Percentiles rank a stretch among this genome's conserved stretches.
phyloP scores from a whole-genome alignment of 2,113 vertebrate genomes.

The Merops nubicus region DNA sequence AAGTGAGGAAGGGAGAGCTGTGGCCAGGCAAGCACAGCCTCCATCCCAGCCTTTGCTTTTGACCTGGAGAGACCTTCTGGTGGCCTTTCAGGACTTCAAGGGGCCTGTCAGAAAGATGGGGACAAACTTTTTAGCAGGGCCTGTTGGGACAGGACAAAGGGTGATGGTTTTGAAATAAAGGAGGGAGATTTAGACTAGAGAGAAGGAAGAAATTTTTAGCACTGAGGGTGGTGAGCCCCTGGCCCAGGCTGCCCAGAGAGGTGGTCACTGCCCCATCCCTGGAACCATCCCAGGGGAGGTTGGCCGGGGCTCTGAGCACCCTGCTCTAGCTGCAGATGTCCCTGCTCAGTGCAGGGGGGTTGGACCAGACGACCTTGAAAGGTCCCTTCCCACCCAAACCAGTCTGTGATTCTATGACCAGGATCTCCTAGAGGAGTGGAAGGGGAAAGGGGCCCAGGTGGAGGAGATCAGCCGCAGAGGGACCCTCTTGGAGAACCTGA shows the following conservation, averaged over 20 bases:
- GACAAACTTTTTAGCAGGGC: not conserved
- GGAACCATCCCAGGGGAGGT: not conserved
- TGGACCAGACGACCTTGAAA: not conserved
- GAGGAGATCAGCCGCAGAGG: constrained; percentile 87
- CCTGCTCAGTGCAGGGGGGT: not conserved
- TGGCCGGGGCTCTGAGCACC: not conserved
- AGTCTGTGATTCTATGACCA: constrained; percentile 34
- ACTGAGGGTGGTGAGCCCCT: not conserved
- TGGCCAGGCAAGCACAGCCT: accelerated
- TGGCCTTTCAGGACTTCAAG: not conserved
- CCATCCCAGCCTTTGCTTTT: not conserved
- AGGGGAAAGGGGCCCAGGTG: constrained; percentile 79
- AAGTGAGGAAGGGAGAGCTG: accelerated
- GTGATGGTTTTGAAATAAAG: not conserved
- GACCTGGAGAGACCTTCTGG: not conserved
- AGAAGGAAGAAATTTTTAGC: not conserved
- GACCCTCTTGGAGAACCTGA: constrained; percentile 88
- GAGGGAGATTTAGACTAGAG: not conserved
- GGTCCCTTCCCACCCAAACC: not conserved
- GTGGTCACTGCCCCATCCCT: not conserved
- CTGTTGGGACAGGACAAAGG: not conserved
- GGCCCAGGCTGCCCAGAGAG: not conserved
- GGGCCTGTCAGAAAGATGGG: not conserved
- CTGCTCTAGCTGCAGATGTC: not conserved
- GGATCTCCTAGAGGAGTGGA: constrained; percentile 88